Evolutionary conservation across 2,888 invertebrate genomes (phyloP).

Genomic region (Synergus itoensis): DNA sequence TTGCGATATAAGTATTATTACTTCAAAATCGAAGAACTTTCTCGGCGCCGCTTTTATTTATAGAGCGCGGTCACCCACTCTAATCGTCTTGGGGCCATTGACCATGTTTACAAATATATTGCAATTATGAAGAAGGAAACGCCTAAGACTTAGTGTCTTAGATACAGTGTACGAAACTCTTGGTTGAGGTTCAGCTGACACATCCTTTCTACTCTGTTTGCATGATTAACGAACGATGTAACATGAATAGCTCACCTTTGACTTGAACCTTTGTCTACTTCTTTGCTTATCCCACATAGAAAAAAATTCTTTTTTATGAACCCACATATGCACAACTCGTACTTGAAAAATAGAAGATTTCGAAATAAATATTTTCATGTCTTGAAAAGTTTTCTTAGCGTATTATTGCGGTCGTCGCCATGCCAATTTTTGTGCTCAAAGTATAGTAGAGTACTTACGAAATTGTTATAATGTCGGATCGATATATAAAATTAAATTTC

Average conservation of each 20-base stretch:
- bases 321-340: too few relatives aligned
- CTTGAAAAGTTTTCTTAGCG: too few relatives aligned
- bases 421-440: too few relatives aligned
- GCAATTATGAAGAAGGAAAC: conserved; percentile 37
- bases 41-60: conserved; percentile 46
- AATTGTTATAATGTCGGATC: too few relatives aligned
- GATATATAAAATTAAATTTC: too few relatives aligned
- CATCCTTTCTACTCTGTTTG: conserved; percentile 42
- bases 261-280: background rate
- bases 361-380: background rate
- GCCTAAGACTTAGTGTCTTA: background rate
- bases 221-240: conserved; percentile 48
- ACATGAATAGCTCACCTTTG: conserved; percentile 43
- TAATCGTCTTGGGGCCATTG: conserved; percentile 56
- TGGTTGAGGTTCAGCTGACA: background rate
- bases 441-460: too few relatives aligned
- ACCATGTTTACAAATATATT: conserved; percentile 59
- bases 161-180: background rate
- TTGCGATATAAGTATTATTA: background rate
- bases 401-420: too few relatives aligned
- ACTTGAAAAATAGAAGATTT: background rate
- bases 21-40: conserved; percentile 39
- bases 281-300: background rate
- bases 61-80: conserved; percentile 47
- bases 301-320: background rate